These are phyloP conservation scores for Gymnocheta viridis DNA, from an alignment of 2,888 invertebrate genomes.

Conservation along the genomic window DNA sequence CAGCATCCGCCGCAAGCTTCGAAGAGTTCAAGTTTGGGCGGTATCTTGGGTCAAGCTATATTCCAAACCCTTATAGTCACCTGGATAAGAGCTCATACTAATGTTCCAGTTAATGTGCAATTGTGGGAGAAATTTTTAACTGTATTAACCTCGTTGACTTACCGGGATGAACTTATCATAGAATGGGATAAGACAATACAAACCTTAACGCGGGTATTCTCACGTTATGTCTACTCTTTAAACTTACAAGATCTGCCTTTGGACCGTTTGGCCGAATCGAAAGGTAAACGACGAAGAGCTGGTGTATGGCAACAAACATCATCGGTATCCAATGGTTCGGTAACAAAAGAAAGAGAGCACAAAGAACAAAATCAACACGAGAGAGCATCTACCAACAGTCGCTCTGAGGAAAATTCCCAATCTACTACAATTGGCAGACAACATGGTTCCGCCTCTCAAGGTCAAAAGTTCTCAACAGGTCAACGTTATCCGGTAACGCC, in stretches of 20 bases:
- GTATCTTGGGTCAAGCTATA: slow-evolving; percentile 91
- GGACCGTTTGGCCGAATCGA: slow-evolving; percentile 90
- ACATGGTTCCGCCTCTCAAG: slow-evolving; percentile 32
- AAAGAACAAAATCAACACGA: slow-evolving; percentile 73
- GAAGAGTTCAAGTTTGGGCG: slow-evolving; percentile 86
- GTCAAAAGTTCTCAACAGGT: slow-evolving; percentile 21
- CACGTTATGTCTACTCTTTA: slow-evolving; percentile 96
- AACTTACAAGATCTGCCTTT: slow-evolving; percentile 94
- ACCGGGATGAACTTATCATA: slow-evolving; percentile 96
- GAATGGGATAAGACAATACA: slow-evolving; percentile 99
- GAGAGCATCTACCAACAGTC: slow-evolving; percentile 75
- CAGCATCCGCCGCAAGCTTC: slow-evolving; percentile 88
- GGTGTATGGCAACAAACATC: slow-evolving; percentile 80
- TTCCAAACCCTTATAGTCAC: slow-evolving; percentile 98
- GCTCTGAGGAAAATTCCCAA: slow-evolving; percentile 77
- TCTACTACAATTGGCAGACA: slow-evolving; percentile 53
- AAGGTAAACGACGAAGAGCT: slow-evolving; percentile 86
- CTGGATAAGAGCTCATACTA: slow-evolving; percentile 98
- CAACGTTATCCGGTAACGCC: slow-evolving; percentile 76
- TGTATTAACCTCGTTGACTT: slow-evolving; percentile 92
- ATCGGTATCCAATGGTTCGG: slow-evolving; percentile 71
- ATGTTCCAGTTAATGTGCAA: slow-evolving; percentile 93
- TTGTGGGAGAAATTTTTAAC: slow-evolving; percentile 97
- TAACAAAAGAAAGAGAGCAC: slow-evolving; percentile 67
- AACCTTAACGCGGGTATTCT: slow-evolving; percentile 95